Conservation (phyloP, 2,888 invertebrate genomes). For the Pecten maximus region DNA sequence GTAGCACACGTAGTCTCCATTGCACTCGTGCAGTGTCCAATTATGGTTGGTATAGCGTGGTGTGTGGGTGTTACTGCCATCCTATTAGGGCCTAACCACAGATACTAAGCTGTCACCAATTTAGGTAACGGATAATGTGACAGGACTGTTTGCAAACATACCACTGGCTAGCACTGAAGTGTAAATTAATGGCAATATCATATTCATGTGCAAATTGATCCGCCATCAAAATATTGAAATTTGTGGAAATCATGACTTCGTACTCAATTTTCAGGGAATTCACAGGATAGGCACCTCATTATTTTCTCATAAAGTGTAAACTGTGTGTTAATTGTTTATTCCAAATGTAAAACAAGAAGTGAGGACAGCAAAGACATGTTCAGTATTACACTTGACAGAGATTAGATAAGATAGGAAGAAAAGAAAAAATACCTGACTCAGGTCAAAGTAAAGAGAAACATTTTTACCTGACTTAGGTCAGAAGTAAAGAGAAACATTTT, state of each 20-base stretch:
- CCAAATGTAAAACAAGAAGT: neutral
- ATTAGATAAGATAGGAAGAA: too few relatives aligned
- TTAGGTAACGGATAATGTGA: slow-evolving; percentile 4
- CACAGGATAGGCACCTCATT: neutral
- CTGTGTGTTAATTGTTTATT: neutral
- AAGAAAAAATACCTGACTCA: too few relatives aligned
- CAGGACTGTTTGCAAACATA: slow-evolving; percentile 1
- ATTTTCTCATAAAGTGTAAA: neutral
- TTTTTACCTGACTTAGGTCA: too few relatives aligned
- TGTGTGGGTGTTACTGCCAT: neutral
- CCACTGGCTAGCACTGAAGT: neutral
- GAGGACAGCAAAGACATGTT: too few relatives aligned
- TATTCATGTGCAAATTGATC: slow-evolving; percentile 30
- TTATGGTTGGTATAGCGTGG: neutral
- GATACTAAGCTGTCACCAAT: neutral
- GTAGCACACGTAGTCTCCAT: neutral
- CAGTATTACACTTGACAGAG: too few relatives aligned
- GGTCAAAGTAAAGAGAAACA: too few relatives aligned
- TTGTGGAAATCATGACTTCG: neutral
- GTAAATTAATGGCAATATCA: neutral
- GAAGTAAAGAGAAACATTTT: too few relatives aligned
- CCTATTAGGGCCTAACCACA: slow-evolving; percentile 23
- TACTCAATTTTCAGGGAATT: neutral
- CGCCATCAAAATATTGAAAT: slow-evolving; percentile 12
- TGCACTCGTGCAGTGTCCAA: slow-evolving; percentile 32